Evolutionary conservation across 1,140 invertebrate genomes (phyloP).

Genomic region (Aphelenchoides besseyi): DNA sequence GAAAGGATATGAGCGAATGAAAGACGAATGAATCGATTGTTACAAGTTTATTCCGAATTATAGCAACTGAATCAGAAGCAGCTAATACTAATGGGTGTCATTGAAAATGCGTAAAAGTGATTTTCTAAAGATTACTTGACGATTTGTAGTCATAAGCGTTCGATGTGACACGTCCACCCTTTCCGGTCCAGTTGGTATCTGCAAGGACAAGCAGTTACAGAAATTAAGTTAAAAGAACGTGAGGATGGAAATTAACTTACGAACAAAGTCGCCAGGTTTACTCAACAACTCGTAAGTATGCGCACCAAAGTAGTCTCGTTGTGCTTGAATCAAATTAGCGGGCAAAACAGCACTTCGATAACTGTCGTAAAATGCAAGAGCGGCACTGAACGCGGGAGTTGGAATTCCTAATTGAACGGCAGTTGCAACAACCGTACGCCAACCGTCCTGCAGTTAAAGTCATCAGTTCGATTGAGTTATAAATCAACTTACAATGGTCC

Average conservation of each 20-base stretch:
- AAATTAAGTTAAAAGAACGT: too few species aligned
- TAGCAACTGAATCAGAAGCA: too few species aligned
- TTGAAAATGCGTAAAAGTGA: too few species aligned
- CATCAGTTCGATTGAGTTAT: background rate
- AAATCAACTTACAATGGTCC: slow-evolving; percentile 45
- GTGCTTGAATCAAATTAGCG: slow-evolving; percentile 89
- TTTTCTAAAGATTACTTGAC: too few species aligned
- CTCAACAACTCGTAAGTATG: slow-evolving; percentile 90
- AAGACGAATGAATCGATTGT: too few species aligned
- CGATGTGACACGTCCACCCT: slow-evolving; percentile 90
- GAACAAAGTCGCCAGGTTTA: slow-evolving; percentile 72
- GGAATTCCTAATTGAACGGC: slow-evolving; percentile 77
- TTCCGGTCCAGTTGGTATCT: slow-evolving; percentile 99
- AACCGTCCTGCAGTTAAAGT: slow-evolving; percentile 64
- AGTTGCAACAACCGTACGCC: slow-evolving; percentile 67
- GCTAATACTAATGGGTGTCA: too few species aligned
- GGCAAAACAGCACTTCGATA: slow-evolving; percentile 78
- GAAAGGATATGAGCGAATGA: slow-evolving; percentile 3
- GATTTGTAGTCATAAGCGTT: slow-evolving; percentile 78
- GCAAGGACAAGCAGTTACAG: too few species aligned
- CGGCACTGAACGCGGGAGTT: slow-evolving; percentile 83
- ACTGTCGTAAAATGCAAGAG: slow-evolving; percentile 94
- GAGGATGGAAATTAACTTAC: too few species aligned
- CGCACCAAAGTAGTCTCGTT: slow-evolving; percentile 96
- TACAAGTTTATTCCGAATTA: too few species aligned